These are phyloP conservation scores for Taphrorychus bicolor DNA, from an alignment of 2,888 invertebrate species.

Conservation along the genomic window DNA sequence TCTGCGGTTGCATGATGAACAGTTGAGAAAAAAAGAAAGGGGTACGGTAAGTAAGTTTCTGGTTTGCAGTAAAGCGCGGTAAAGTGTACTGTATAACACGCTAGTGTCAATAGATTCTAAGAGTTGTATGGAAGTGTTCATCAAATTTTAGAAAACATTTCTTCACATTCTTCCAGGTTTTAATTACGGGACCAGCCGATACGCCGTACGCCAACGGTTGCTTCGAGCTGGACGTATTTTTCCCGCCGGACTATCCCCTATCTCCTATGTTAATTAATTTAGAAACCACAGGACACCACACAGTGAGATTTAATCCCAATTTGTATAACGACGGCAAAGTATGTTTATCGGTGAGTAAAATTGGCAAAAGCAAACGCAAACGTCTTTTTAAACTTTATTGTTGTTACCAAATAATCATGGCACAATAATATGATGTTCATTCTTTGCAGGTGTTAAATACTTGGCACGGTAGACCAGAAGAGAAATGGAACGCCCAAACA, in stretches of 20 bases:
- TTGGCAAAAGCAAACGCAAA: background rate
- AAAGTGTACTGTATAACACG: too few relatives aligned
- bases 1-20: too few relatives aligned
- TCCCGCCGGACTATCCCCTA: constrained; percentile 73
- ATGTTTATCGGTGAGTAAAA: constrained; percentile 75
- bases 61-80: too few relatives aligned
- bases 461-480: constrained; percentile 96
- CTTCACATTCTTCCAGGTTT: constrained; percentile 24
- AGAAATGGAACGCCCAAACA: constrained; percentile 96
- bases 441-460: constrained; percentile 75
- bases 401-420: too few relatives aligned
- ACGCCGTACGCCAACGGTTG: constrained; percentile 93
- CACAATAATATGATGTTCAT: background rate
- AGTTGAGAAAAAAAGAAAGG: too few relatives aligned
- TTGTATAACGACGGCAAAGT: constrained; percentile 95
- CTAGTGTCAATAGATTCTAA: too few relatives aligned
- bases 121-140: too few relatives aligned
- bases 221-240: constrained; percentile 90
- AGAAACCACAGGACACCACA: constrained; percentile 88
- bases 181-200: constrained; percentile 75
- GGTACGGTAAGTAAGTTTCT: too few relatives aligned
- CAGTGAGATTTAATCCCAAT: constrained; percentile 92
- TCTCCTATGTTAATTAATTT: constrained; percentile 90
- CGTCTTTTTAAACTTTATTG: background rate
- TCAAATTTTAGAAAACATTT: too few relatives aligned